A percentile compares a stretch with the other conserved stretches of the same genome.
Evolutionary conservation across 2,888 invertebrate species (phyloP).

Genomic region (Sylvicola fuscatus): DNA sequence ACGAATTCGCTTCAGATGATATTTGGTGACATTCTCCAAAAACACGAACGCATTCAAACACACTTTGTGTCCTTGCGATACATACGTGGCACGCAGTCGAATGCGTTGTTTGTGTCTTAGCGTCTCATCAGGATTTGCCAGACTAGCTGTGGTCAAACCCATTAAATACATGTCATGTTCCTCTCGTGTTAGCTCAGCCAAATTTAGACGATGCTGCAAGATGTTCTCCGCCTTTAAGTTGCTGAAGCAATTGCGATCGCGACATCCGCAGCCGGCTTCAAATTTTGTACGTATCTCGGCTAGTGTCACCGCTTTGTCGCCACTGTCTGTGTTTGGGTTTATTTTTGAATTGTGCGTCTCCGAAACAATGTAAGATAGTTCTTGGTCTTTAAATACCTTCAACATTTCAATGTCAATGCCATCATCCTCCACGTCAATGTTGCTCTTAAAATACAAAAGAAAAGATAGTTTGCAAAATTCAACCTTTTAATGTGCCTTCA

Average conservation of each 20-base stretch:
- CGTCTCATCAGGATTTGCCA: conserved; percentile 40
- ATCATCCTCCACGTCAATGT: too few relatives aligned
- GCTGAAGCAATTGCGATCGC: conserved; percentile 49
- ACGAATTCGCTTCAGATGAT: conserved; percentile 53
- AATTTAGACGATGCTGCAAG: conserved; percentile 53
- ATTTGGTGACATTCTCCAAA: conserved; percentile 59
- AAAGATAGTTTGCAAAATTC: too few relatives aligned
- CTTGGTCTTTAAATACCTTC: too few relatives aligned
- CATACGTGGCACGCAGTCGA: conserved; percentile 51
- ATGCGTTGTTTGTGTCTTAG: conserved; percentile 50
- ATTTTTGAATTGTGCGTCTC: conserved; percentile 13
- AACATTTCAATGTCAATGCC: too few relatives aligned
- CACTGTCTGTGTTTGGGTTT: conserved; percentile 10
- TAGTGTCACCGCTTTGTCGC: conserved; percentile 5
- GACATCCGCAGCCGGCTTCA: conserved; percentile 53
- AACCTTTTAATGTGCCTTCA: background rate
- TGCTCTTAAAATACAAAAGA: too few relatives aligned
- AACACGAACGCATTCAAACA: conserved; percentile 61
- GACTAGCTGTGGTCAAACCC: conserved; percentile 67
- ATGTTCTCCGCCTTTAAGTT: conserved; percentile 56
- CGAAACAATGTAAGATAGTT: background rate
- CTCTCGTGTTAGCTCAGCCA: conserved; percentile 58
- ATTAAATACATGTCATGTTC: conserved; percentile 71
- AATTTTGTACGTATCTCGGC: conserved; percentile 29
- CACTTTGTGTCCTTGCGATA: conserved; percentile 55